These are phyloP conservation scores for Sceloporus tristichus DNA, from an alignment of 2,113 vertebrate genomes.

Conservation along the genomic window DNA sequence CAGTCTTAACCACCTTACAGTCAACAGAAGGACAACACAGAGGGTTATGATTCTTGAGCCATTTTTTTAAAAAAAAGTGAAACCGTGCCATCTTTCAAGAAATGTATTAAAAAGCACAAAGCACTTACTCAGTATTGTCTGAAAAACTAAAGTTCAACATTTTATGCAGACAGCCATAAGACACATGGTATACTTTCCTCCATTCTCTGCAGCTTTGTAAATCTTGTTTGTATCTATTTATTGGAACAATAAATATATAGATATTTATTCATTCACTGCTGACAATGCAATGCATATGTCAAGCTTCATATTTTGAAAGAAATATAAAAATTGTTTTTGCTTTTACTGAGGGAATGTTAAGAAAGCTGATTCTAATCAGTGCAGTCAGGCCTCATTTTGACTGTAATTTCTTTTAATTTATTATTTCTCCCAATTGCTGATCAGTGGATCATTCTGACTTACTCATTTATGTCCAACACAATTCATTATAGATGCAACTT, in stretches of 20 bases:
- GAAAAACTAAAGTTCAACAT: background rate
- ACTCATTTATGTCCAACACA: background rate
- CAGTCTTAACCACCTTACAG: conserved; percentile 26
- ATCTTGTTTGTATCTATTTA: conserved; percentile 7
- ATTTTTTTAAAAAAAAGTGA: conserved; percentile 11
- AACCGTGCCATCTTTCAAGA: background rate
- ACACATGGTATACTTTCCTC: background rate
- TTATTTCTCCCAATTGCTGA: background rate
- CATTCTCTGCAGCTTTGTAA: conserved; percentile 8
- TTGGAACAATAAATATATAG: conserved; percentile 6
- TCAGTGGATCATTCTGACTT: conserved; percentile 4
- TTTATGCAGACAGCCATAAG: background rate
- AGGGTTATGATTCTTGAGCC: conserved; percentile 20
- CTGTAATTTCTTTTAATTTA: conserved; percentile 22
- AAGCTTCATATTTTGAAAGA: background rate
- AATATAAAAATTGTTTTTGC: background rate
- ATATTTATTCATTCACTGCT: conserved; percentile 1
- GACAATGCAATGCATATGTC: background rate
- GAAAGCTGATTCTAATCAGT: background rate
- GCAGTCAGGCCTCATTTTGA: background rate
- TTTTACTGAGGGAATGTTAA: conserved; percentile 8
- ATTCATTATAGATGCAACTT: rapidly evolving
- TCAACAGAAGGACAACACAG: conserved; percentile 29
- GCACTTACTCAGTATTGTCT: conserved; percentile 10
- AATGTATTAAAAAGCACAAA: background rate